These are phyloP conservation scores for Panagrolaimus sp. DNA, from an alignment of 1,140 invertebrate species.

Conservation along the genomic window DNA sequence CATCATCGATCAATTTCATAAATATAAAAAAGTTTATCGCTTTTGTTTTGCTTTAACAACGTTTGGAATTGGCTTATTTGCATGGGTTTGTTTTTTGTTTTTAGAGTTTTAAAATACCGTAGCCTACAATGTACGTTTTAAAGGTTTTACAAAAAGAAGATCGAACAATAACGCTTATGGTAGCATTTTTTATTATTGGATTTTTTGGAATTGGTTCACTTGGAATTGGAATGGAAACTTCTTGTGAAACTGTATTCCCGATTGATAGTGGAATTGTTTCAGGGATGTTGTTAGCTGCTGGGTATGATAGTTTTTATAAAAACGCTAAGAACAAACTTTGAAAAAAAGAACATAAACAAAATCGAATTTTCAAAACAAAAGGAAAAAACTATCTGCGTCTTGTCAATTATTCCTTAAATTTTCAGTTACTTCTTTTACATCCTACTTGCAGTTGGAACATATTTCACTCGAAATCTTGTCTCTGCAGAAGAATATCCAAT, in stretches of 20 bases:
- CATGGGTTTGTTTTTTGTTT: neutral
- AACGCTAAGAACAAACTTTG: too few relatives aligned
- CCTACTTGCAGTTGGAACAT: too few relatives aligned
- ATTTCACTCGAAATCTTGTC: too few relatives aligned
- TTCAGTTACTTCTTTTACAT: too few relatives aligned
- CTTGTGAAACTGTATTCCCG: neutral
- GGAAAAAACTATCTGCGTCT: too few relatives aligned
- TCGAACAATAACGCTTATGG: neutral
- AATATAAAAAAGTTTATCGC: conserved; percentile 8
- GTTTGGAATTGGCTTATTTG: neutral
- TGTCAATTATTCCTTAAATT: too few relatives aligned
- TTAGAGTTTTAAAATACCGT: too few relatives aligned
- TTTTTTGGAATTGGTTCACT: neutral
- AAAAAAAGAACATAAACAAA: too few relatives aligned
- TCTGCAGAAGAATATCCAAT: too few relatives aligned
- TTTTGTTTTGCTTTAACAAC: conserved; percentile 1
- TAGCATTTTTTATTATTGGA: neutral
- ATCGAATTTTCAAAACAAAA: too few relatives aligned
- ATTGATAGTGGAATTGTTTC: neutral
- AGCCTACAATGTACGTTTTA: too few relatives aligned
- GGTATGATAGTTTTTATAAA: neutral
- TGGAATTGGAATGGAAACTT: neutral
- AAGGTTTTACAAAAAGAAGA: neutral
- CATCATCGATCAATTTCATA: neutral
- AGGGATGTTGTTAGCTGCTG: neutral